Evolutionary conservation across 2,888 invertebrate genomes (phyloP).

Genomic region (Drosophila borborema): DNA sequence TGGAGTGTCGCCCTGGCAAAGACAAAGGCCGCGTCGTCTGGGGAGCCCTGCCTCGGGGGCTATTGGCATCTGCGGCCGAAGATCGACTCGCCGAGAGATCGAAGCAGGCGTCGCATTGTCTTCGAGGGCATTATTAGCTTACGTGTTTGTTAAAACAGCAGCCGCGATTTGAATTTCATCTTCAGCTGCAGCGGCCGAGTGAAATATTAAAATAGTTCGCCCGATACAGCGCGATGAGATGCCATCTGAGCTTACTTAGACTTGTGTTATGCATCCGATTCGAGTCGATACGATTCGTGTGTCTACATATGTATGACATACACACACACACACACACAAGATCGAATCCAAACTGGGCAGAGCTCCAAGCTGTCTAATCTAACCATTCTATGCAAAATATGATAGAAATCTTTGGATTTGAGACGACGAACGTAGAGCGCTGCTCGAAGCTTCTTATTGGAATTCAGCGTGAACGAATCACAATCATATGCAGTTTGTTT

Average conservation of each 20-base stretch:
- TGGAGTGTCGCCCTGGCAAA: slow-evolving; percentile 50
- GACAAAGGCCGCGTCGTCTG: slow-evolving; percentile 61
- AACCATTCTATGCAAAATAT: slow-evolving; percentile 78
- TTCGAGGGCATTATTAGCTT: slow-evolving; percentile 72
- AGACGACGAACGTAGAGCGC: slow-evolving; percentile 10
- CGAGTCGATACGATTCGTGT: slow-evolving; percentile 36
- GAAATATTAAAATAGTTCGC: slow-evolving; percentile 74
- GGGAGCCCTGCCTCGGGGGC: slow-evolving; percentile 53
- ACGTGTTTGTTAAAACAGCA: slow-evolving; percentile 73
- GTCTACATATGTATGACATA: slow-evolving; percentile 62
- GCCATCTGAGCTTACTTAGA: slow-evolving; percentile 25
- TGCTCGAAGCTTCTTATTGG: slow-evolving; percentile 42
- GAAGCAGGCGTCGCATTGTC: slow-evolving; percentile 68
- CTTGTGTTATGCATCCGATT: slow-evolving; percentile 29
- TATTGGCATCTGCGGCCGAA: slow-evolving; percentile 2
- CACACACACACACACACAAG: slow-evolving; percentile 37
- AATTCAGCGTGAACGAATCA: slow-evolving; percentile 65
- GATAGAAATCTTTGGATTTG: slow-evolving; percentile 67
- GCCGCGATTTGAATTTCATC: slow-evolving; percentile 68
- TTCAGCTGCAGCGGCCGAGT: slow-evolving; percentile 17
- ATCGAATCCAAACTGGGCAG: slow-evolving; percentile 1
- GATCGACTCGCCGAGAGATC: slow-evolving; percentile 11
- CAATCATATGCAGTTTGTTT: slow-evolving; percentile 67
- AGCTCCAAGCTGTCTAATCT: slow-evolving; percentile 39
- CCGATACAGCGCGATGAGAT: slow-evolving; percentile 26